These are phyloP conservation scores for Phragmatobia fuliginosa DNA, from an alignment of 2,888 invertebrate species.

Conservation along the genomic window DNA sequence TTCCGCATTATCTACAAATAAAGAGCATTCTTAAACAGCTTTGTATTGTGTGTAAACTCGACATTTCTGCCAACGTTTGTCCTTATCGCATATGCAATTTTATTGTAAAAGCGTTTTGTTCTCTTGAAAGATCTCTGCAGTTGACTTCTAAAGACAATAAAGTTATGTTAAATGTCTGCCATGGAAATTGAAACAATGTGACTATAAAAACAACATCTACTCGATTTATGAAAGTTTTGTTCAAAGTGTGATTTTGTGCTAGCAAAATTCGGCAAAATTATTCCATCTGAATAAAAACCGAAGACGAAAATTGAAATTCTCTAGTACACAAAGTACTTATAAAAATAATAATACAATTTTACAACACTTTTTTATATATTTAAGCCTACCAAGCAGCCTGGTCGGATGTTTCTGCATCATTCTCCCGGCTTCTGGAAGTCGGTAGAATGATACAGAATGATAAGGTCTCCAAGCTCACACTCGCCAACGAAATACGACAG, in stretches of 20 bases:
- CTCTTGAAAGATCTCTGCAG: slow-evolving; percentile 29
- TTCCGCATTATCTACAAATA: slow-evolving; percentile 3
- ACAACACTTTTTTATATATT: too few species aligned
- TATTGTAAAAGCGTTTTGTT: slow-evolving; percentile 32
- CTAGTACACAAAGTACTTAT: too few species aligned
- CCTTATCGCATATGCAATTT: slow-evolving; percentile 20
- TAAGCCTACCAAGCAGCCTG: too few species aligned
- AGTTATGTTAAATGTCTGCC: slow-evolving; percentile 38
- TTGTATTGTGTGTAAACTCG: slow-evolving; percentile 9
- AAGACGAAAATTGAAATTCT: background rate
- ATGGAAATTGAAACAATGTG: slow-evolving; percentile 23
- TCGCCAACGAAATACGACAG: too few species aligned
- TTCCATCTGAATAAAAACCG: background rate
- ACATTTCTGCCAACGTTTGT: slow-evolving; percentile 2
- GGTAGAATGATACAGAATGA: too few species aligned
- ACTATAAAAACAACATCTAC: background rate
- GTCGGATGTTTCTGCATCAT: too few species aligned
- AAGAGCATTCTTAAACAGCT: slow-evolving; percentile 1
- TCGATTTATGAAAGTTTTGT: background rate
- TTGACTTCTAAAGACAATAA: slow-evolving; percentile 43
- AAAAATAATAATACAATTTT: background rate
- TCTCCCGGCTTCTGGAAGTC: too few species aligned
- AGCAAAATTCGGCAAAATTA: background rate
- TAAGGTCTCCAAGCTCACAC: too few species aligned
- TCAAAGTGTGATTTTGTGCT: background rate